Evolutionary conservation across 2,888 invertebrate genomes (phyloP), one percentile per base, ranked within the genome.

Genomic region (Brachynemurus nebulosus): DNA sequence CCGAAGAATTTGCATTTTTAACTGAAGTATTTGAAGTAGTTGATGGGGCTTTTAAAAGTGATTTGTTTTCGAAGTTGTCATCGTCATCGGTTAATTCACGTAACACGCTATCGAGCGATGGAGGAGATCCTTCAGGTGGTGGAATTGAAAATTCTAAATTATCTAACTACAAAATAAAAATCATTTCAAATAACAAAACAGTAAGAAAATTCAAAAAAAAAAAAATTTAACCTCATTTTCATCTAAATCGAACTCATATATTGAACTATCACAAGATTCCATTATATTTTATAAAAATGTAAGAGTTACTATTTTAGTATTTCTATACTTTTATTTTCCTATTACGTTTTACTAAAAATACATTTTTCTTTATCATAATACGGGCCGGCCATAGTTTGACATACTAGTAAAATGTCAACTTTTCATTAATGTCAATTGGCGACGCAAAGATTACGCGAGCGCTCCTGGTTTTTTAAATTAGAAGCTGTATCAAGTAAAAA

Each of bases 61-160:
- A 71, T 45, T 71, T 59, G 33, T 71, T 71, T 54, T 72, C 71
- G 37, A 61, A 61, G 49, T 68, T 75, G 47, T 79, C 71, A 16
- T 76, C 76, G 48, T 72, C 76, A 25, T 74, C 76, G 53, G 77
- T 78, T 54, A 75, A 70, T 59, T 86, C 86, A 65, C 83, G 84
- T 38, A 88, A 64, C 54, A 88, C 83, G 57, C 84, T 85, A 61
- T 86, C 88, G 53, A 89, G 64, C 1, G 86, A 80, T 12, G 85
- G 86, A 49, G 81, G 69, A 51, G 76, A 72, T 47, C 78, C 79
- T 45, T 83, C 74, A n/a, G 79, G 74, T 19, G 34, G 19, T 37
- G 84, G 83, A 57, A 88, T 78, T 52, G 82, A 80, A 64, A 80
- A 86, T 61, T 88, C 86, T 40, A 74, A 73, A 67, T 85, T 86